Evolutionary conservation across 2,797 vertebrate species (phyloP), one percentile per base, ranked within the genome.

Genomic region (Yasuhikotakia modesta): DNA sequence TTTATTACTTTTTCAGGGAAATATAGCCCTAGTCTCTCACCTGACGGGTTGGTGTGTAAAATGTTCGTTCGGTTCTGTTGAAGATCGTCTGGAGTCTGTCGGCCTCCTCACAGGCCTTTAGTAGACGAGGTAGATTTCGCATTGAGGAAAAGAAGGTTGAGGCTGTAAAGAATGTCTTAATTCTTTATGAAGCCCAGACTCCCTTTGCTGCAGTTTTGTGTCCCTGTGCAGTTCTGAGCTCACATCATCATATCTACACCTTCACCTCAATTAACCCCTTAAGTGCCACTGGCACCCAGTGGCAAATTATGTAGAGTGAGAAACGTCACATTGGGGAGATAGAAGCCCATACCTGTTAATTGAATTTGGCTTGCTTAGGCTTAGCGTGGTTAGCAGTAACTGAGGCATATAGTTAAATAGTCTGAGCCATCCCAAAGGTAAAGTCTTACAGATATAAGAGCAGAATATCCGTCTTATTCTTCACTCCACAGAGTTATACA

Each of bases 201-300:
- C 19, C 4, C 68, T 1, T 16, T 64, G 52, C 43, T 19, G 17
- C 7, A n/a, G 32, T 30, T 39, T 30, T 80, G n/a, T 27, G 48
- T 78, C 79, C 70, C 22, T 12, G 10, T 16, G 55, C 58, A 19
- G 71, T 78, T 81, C 76, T 58, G 55, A 76, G 71, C 79, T 82
- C 43, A 81, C 30, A 61, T 11, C 65, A 71, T 71, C 64, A 71
- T 35, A 78, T 79, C 80, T 84, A 89, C 79, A 86, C 86, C 3
- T n/a, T 88, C 89, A 91, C 90, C 90, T 89, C 90, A 92, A 92
- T 93, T 92, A 93, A 92, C 90, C 89, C 89, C 68, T 45, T 57
- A 76, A 73, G 72, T 48, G 84, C 73, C 71, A 52, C 66, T 52
- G 72, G 70, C 53, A 16, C 46, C 48, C 30, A 57, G 39, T 64